Conservation (phyloP, 2,113 vertebrate genomes). For the Lepidiolamprologus cunningtoni region DNA sequence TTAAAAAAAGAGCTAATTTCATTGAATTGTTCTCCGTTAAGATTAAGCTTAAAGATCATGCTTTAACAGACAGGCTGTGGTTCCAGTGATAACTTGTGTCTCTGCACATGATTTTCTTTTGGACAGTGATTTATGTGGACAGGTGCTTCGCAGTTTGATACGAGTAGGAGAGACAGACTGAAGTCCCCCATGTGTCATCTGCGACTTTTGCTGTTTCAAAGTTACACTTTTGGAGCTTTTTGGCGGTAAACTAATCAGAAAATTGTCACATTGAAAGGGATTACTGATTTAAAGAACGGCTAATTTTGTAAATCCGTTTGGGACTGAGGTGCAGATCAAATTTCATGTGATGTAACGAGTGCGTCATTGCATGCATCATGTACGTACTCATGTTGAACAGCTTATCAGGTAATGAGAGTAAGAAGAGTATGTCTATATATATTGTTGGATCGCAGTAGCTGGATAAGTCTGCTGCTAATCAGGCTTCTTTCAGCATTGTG, state of each 20-base stretch:
- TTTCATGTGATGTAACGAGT: not conserved
- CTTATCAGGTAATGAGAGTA: not conserved
- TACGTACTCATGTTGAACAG: not conserved
- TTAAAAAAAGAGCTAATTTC: not conserved
- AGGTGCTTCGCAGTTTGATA: constrained; percentile 1
- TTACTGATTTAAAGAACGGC: not conserved
- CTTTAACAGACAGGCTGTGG: not conserved
- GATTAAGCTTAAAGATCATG: not conserved
- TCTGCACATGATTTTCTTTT: not conserved
- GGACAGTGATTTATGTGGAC: not conserved
- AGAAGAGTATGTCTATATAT: not conserved
- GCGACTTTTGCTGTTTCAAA: not conserved
- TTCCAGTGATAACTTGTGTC: not conserved
- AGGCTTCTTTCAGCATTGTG: not conserved
- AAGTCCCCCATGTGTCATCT: not conserved
- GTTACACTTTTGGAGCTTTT: not conserved
- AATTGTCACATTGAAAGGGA: not conserved
- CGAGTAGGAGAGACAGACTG: not conserved
- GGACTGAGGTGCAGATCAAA: not conserved
- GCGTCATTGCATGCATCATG: not conserved
- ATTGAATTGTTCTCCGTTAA: not conserved
- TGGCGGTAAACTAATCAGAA: not conserved
- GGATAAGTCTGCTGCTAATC: not conserved
- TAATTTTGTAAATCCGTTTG: not conserved
- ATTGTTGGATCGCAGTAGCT: not conserved